phyloP scores from a whole-genome alignment of 2,797 vertebrate species.

The Leptatherina wallacei region DNA sequence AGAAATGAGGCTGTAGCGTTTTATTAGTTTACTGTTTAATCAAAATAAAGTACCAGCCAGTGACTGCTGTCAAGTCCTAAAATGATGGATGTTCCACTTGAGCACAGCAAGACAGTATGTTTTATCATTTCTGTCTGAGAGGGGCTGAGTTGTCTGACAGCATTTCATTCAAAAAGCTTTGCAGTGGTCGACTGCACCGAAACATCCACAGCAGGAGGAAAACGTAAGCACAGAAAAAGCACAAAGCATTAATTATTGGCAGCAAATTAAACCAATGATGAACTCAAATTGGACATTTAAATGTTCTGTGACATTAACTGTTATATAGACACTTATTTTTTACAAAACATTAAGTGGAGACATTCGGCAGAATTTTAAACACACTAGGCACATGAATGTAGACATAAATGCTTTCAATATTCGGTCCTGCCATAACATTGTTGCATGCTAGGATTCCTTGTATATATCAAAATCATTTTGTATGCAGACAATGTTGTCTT shows the following conservation, averaged over 20 bases:
- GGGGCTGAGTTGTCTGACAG: constrained; percentile 35
- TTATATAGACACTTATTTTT: constrained; percentile 17
- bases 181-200: constrained; percentile 11
- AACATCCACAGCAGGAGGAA: constrained; percentile 3
- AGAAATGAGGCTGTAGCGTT: constrained; percentile 31
- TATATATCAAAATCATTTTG: constrained; percentile 28
- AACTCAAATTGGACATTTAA: neutral
- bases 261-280: constrained; percentile 26
- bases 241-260: constrained; percentile 8
- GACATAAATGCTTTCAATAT: constrained; percentile 9
- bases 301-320: constrained; percentile 6
- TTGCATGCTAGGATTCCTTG: constrained; percentile 19
- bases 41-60: constrained; percentile 47
- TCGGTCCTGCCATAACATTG: constrained; percentile 9
- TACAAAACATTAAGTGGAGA: constrained; percentile 16
- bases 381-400: constrained; percentile 22
- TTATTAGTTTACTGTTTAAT: constrained; percentile 61
- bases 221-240: constrained; percentile 4
- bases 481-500: constrained; percentile 14
- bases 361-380: constrained; percentile 36
- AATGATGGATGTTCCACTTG: constrained; percentile 63
- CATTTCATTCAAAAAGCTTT: constrained; percentile 42
- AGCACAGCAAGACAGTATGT: constrained; percentile 52
- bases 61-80: constrained; percentile 42
- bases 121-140: constrained; percentile 56